Evolutionary conservation across 2,888 invertebrate genomes (phyloP).

Genomic region (Drosophila mettleri): DNA sequence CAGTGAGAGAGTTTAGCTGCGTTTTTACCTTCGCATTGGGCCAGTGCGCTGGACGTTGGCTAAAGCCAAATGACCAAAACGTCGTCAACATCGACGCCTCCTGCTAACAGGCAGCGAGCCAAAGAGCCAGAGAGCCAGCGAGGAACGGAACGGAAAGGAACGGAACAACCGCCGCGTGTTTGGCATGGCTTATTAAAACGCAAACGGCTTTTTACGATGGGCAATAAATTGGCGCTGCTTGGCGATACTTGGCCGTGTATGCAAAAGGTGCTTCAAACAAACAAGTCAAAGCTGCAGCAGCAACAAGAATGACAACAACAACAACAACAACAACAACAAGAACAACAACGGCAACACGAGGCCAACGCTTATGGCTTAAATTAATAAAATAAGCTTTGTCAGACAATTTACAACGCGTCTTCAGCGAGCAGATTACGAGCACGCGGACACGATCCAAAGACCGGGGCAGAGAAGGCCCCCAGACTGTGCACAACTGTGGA

Average conservation of each 20-base stretch:
- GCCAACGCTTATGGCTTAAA: constrained; percentile 79
- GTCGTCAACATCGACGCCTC: constrained; percentile 66
- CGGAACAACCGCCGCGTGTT: constrained; percentile 65
- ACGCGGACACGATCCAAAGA: constrained; percentile 61
- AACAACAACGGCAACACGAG: constrained; percentile 48
- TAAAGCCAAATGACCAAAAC: constrained; percentile 47
- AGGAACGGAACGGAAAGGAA: constrained; percentile 4
- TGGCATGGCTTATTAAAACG: constrained; percentile 81
- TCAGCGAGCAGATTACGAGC: constrained; percentile 82
- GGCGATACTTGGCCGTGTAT: constrained; percentile 41
- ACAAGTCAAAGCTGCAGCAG: constrained; percentile 46
- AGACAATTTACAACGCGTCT: constrained; percentile 83
- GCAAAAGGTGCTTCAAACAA: constrained; percentile 60
- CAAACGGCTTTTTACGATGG: constrained; percentile 79
- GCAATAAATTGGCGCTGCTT: constrained; percentile 73
- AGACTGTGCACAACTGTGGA: not conserved
- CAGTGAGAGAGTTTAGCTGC: constrained; percentile 28
- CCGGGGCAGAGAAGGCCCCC: constrained; percentile 8
- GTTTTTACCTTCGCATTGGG: constrained; percentile 18
- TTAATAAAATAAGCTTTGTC: constrained; percentile 83
- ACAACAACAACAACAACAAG: constrained; percentile 34
- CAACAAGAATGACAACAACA: constrained; percentile 24
- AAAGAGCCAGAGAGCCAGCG: constrained; percentile 42
- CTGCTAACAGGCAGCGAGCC: constrained; percentile 51
- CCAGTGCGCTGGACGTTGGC: constrained; percentile 14